Percentiles rank a stretch among this genome's conserved stretches.
phyloP scores from a whole-genome alignment of 2,797 vertebrate species.

The Schizothorax lantsangensis region DNA sequence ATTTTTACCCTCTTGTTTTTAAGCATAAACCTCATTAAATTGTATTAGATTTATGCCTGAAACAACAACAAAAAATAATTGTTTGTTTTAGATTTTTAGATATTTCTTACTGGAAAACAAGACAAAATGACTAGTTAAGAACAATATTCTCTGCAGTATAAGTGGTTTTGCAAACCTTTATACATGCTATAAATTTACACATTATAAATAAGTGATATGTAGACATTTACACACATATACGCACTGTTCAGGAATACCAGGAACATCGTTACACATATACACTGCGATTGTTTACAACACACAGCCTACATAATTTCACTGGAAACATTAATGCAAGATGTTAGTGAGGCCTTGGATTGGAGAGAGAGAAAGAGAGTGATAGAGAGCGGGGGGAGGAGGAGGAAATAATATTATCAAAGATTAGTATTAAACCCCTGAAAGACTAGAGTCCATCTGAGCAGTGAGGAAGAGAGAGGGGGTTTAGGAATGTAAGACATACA shows the following conservation, averaged over 20 bases:
- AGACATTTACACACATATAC: constrained; percentile 37
- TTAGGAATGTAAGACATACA: constrained; percentile 53
- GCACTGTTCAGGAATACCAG: constrained; percentile 4
- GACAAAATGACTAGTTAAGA: constrained; percentile 7
- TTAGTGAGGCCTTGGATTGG: constrained; percentile 38
- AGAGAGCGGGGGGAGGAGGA: constrained; percentile 7
- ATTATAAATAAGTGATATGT: constrained; percentile 41
- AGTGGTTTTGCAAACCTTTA: constrained; percentile 36
- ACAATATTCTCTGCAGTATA: constrained; percentile 1
- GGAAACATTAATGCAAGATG: constrained; percentile 52
- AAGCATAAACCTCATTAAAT: neutral
- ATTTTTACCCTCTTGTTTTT: neutral
- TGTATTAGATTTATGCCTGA: neutral
- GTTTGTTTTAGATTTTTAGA: neutral
- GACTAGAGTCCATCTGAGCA: constrained; percentile 65
- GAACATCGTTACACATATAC: constrained; percentile 30
- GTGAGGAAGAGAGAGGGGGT: constrained; percentile 22
- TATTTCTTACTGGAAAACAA: constrained; percentile 1
- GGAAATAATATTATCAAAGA: constrained; percentile 52
- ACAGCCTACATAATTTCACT: constrained; percentile 20
- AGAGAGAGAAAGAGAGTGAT: constrained; percentile 30
- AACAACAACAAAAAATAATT: neutral
- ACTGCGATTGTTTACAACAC: constrained; percentile 13
- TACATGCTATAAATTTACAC: constrained; percentile 33
- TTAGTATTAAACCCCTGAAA: constrained; percentile 62